A percentile compares a stretch with the other conserved stretches of the same genome.
phyloP scores from a whole-genome alignment of 2,797 vertebrate genomes.

The Arctocebus calabarensis region DNA sequence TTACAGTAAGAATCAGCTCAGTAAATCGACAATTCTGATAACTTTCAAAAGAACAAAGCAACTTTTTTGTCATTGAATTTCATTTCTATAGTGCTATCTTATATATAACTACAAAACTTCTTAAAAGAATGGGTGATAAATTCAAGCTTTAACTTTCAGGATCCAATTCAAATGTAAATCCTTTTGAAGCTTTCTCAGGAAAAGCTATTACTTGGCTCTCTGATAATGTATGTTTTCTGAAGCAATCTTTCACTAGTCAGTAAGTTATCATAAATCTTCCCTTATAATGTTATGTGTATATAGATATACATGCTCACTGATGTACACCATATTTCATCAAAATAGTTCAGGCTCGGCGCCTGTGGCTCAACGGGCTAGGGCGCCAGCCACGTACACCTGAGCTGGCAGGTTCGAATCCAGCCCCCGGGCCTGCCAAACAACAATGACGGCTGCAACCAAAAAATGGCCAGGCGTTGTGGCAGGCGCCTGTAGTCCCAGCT shows the following conservation, averaged over 20 bases:
- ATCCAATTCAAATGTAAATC: conserved; percentile 70
- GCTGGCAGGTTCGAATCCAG: too few species aligned
- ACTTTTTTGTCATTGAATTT: conserved; percentile 53
- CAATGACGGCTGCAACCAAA: too few species aligned
- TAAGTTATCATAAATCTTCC: conserved; percentile 20
- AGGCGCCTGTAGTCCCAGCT: too few species aligned
- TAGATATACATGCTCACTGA: neutral
- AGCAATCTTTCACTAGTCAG: conserved; percentile 45
- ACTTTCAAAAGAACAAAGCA: conserved; percentile 47
- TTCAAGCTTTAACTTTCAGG: conserved; percentile 50
- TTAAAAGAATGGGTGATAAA: conserved; percentile 51
- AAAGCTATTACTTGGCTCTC: conserved; percentile 38
- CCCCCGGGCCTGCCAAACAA: too few species aligned
- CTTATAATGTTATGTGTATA: conserved; percentile 5
- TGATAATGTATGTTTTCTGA: conserved; percentile 50
- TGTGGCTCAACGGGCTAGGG: too few species aligned
- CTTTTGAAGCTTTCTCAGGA: neutral
- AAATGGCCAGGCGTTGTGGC: too few species aligned
- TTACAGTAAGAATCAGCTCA: conserved; percentile 46
- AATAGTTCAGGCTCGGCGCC: neutral
- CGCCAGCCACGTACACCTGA: too few species aligned
- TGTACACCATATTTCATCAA: neutral
- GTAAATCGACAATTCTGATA: conserved; percentile 44
- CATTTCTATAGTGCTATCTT: conserved; percentile 18
- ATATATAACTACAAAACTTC: conserved; percentile 13